Evolutionary conservation across 1,140 invertebrate species (phyloP).

Genomic region (Ceratoteleas bidentatus): DNA sequence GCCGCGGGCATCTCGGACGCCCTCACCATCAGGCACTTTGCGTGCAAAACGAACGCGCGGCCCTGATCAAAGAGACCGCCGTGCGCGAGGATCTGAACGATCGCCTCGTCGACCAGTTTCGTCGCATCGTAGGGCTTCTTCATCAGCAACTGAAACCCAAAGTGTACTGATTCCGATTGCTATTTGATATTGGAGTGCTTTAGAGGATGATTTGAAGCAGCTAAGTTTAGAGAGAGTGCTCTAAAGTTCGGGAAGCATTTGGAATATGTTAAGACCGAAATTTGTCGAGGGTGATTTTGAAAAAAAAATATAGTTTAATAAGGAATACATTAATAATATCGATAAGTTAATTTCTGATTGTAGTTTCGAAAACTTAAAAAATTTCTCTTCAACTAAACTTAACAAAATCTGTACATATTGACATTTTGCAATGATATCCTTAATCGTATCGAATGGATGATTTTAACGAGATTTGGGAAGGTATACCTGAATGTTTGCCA

Average conservation of each 20-base stretch:
- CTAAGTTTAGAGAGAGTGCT: too few relatives aligned
- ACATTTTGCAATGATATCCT: too few relatives aligned
- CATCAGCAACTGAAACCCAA: conserved; percentile 84
- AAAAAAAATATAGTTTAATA: too few relatives aligned
- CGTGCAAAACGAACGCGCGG: conserved; percentile 84
- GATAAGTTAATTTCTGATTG: too few relatives aligned
- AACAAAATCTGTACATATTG: too few relatives aligned
- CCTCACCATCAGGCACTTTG: conserved; percentile 86
- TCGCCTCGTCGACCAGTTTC: conserved; percentile 85
- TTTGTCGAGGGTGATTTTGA: conserved; percentile 6
- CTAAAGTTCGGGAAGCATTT: too few relatives aligned
- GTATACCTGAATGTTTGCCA: conserved; percentile 86
- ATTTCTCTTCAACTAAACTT: too few relatives aligned
- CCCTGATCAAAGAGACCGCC: conserved; percentile 91
- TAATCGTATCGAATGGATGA: too few relatives aligned
- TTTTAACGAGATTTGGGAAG: neutral
- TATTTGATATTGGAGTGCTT: too few relatives aligned
- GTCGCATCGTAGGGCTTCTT: conserved; percentile 88
- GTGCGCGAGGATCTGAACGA: conserved; percentile 88
- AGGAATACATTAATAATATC: too few relatives aligned
- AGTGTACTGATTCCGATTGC: neutral
- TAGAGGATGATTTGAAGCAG: too few relatives aligned
- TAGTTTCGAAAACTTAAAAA: too few relatives aligned
- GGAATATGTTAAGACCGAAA: neutral
- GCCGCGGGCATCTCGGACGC: conserved; percentile 77